These are phyloP conservation scores for Epirrita christyi DNA, from an alignment of 2,888 invertebrate genomes.

Conservation along the genomic window DNA sequence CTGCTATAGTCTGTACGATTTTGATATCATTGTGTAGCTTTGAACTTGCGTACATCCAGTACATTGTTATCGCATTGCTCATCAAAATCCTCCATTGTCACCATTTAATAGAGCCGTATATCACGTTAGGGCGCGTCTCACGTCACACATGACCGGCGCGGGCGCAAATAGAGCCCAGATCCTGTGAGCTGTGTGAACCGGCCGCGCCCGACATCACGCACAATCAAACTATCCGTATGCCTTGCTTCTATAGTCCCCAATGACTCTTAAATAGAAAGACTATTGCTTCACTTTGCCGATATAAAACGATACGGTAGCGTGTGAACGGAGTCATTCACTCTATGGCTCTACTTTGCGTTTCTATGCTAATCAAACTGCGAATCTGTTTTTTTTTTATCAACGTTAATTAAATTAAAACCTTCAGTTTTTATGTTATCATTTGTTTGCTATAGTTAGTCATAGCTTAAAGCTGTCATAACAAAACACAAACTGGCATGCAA, in stretches of 20 bases:
- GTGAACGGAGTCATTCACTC: conserved; percentile 38
- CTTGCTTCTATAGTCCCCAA: conserved; percentile 32
- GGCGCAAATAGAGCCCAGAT: conserved; percentile 82
- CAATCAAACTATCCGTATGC: conserved; percentile 51
- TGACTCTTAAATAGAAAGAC: conserved; percentile 41
- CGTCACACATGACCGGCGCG: conserved; percentile 69
- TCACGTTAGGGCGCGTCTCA: conserved; percentile 59
- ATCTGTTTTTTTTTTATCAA: conserved; percentile 13
- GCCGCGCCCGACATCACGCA: conserved; percentile 59
- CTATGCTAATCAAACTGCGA: conserved; percentile 25
- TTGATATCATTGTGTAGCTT: conserved; percentile 3
- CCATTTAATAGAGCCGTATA: conserved; percentile 46
- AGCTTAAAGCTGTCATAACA: not conserved
- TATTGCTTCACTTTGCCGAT: conserved; percentile 28
- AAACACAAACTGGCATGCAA: too few species aligned
- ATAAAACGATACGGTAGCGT: conserved; percentile 29
- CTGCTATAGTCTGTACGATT: not conserved
- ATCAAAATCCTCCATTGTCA: conserved; percentile 35
- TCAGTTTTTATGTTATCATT: not conserved
- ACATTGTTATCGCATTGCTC: conserved; percentile 29
- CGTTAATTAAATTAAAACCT: conserved; percentile 2
- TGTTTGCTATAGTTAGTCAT: not conserved
- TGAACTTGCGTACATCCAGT: conserved; percentile 23
- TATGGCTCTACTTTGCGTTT: conserved; percentile 20
- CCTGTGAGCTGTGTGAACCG: conserved; percentile 74